Evolutionary conservation across 2,113 vertebrate genomes (phyloP).

Genomic region (Motacilla tschutschensis): DNA sequence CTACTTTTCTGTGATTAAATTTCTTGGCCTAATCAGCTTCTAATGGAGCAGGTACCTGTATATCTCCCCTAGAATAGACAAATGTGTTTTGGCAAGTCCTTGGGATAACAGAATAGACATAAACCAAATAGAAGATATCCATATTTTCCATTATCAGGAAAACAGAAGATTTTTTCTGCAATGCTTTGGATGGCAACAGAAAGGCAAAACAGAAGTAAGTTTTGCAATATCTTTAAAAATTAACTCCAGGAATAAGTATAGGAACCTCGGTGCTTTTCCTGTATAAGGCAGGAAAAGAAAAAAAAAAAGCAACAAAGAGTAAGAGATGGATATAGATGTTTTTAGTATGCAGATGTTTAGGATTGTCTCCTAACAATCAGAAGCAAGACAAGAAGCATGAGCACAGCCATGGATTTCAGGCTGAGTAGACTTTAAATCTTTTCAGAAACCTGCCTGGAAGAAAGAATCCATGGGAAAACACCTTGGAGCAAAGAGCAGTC

Average conservation of each 20-base stretch:
- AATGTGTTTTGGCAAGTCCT: background rate
- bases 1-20: background rate
- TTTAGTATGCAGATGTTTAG: background rate
- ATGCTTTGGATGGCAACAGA: background rate
- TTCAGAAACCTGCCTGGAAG: background rate
- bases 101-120: background rate
- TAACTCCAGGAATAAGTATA: background rate
- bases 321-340: background rate
- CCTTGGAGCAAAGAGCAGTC: background rate
- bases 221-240: background rate
- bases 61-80: fast-evolving
- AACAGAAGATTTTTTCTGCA: background rate
- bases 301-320: background rate
- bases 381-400: background rate
- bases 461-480: background rate
- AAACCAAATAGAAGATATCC: background rate
- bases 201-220: background rate
- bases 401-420: background rate
- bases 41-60: background rate
- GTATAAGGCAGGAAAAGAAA: background rate
- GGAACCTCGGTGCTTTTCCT: background rate
- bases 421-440: background rate
- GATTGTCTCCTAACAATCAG: background rate
- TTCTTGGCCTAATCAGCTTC: background rate
- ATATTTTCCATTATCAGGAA: background rate